Evolutionary conservation across 2,888 invertebrate genomes (phyloP).

Genomic region (Nemoura dubitans): DNA sequence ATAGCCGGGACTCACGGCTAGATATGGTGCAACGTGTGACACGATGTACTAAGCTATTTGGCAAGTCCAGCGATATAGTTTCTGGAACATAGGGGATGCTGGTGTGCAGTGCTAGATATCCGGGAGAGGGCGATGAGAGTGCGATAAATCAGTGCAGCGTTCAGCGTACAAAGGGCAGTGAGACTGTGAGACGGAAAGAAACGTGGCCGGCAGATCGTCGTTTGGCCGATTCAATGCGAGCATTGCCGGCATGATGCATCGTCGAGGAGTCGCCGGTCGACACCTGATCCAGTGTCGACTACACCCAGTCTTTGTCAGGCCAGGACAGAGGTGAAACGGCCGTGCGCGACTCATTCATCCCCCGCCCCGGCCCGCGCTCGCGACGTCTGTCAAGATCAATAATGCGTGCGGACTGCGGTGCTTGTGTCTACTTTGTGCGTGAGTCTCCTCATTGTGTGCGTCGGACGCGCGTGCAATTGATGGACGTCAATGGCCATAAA

Average conservation of each 20-base stretch:
- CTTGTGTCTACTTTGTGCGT: background rate
- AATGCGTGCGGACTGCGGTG: background rate
- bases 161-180: background rate
- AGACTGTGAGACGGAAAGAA: background rate
- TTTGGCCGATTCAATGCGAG: background rate
- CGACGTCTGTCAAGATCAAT: background rate
- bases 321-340: background rate
- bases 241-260: background rate
- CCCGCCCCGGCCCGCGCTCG: too few species aligned
- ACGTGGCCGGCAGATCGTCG: background rate
- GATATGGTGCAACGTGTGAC: background rate
- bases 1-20: background rate
- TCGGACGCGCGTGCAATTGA: background rate
- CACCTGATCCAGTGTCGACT: background rate
- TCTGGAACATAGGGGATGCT: background rate
- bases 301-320: background rate
- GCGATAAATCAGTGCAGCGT: background rate
- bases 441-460: background rate
- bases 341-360: too few species aligned
- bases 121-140: background rate
- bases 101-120: background rate
- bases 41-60: background rate
- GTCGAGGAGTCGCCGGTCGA: background rate
- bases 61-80: conserved; percentile 1
- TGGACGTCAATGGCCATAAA: background rate